These are phyloP conservation scores for Elysia crispata DNA, from an alignment of 2,888 invertebrate genomes.

Conservation along the genomic window DNA sequence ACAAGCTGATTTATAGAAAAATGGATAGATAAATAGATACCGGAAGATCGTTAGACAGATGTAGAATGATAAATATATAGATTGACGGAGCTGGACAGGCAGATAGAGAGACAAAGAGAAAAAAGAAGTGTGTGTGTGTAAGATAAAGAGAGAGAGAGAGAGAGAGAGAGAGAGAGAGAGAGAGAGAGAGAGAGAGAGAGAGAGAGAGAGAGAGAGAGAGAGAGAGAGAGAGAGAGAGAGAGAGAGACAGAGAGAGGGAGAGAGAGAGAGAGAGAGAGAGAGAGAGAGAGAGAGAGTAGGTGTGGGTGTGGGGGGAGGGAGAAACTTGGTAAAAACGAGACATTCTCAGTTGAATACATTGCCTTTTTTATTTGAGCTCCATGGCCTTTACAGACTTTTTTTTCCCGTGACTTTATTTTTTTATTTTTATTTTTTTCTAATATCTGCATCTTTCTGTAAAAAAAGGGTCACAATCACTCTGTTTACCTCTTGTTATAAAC, in stretches of 20 bases:
- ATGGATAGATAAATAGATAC: too few species aligned
- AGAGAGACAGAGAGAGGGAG: slow-evolving; percentile 32
- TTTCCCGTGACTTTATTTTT: too few species aligned
- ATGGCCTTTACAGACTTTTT: too few species aligned
- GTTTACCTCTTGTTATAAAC: too few species aligned
- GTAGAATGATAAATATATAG: slow-evolving; percentile 10
- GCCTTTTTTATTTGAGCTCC: too few species aligned
- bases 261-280: slow-evolving; percentile 22
- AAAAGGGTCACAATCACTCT: too few species aligned
- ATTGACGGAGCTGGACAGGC: background rate
- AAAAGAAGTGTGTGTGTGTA: background rate
- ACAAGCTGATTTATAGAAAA: too few species aligned
- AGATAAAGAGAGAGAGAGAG: slow-evolving; percentile 11
- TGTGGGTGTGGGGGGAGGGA: background rate
- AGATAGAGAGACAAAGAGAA: slow-evolving; percentile 1
- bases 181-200: slow-evolving; percentile 10
- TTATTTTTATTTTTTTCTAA: too few species aligned
- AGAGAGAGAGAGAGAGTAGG: slow-evolving; percentile 1
- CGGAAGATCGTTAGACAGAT: slow-evolving; percentile 1
- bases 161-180: slow-evolving; percentile 35
- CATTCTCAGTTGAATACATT: too few species aligned
- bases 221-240: background rate
- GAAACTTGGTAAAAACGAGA: background rate
- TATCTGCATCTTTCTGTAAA: too few species aligned
- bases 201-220: slow-evolving; percentile 6